phyloP scores from a whole-genome alignment of 2,113 vertebrate species.

The Clinocottus analis region DNA sequence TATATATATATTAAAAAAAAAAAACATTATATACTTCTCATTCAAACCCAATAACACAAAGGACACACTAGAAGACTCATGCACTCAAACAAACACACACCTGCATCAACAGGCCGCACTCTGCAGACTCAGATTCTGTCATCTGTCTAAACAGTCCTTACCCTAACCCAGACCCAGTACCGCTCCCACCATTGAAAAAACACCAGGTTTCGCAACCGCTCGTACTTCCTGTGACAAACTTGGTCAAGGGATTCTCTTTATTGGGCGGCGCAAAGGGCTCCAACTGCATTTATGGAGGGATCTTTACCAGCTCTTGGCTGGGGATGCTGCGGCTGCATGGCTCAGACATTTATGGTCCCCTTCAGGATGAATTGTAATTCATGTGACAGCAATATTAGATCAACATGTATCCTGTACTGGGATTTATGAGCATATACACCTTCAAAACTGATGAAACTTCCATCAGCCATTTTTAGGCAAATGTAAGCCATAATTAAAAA shows the following conservation, averaged over 20 bases:
- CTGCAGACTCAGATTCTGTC: conserved; percentile 59
- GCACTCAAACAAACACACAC: conserved; percentile 69
- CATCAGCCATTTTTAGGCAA: too few species aligned
- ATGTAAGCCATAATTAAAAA: too few species aligned
- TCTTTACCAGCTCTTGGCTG: background rate
- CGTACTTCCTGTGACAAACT: background rate
- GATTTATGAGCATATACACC: too few species aligned
- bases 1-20: too few species aligned
- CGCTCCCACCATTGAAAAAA: conserved; percentile 54
- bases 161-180: conserved; percentile 59
- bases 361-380: background rate
- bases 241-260: conserved; percentile 28
- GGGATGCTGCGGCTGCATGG: background rate
- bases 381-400: background rate
- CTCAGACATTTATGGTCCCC: too few species aligned
- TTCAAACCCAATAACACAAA: conserved; percentile 20
- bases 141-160: conserved; percentile 78
- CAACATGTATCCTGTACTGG: background rate
- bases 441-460: too few species aligned
- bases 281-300: background rate
- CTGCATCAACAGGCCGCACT: conserved; percentile 77
- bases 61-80: conserved; percentile 31
- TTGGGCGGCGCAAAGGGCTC: background rate
- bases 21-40: conserved; percentile 9
- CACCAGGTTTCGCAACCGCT: conserved; percentile 65